Evolutionary conservation across 2,113 vertebrate genomes (phyloP).

Genomic region (Numida meleagris): DNA sequence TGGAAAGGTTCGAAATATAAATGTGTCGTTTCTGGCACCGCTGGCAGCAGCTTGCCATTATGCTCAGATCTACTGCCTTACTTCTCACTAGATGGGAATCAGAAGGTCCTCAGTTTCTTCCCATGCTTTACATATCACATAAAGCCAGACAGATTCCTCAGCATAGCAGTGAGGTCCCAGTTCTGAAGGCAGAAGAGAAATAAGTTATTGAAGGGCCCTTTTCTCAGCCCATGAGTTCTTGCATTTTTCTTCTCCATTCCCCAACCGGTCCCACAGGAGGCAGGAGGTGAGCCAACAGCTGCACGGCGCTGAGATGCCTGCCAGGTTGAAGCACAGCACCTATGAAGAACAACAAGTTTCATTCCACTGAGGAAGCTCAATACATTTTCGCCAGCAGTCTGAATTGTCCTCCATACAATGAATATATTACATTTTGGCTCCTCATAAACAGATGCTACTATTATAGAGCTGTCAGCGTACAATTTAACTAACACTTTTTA

Average conservation of each 20-base stretch:
- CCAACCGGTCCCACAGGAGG: neutral
- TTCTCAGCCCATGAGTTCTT: neutral
- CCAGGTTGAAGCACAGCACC: neutral
- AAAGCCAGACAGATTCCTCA: neutral
- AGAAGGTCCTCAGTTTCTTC: neutral
- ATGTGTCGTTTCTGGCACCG: neutral
- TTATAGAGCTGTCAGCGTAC: neutral
- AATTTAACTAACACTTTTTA: neutral
- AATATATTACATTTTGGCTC: neutral
- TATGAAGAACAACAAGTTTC: neutral
- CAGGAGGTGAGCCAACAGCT: neutral
- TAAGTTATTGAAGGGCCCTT: neutral
- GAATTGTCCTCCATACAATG: neutral
- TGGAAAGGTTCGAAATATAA: neutral
- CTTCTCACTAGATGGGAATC: neutral
- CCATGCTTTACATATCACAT: neutral
- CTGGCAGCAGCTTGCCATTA: neutral
- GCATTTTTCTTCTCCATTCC: neutral
- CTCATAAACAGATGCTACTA: neutral
- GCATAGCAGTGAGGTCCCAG: rapidly evolving
- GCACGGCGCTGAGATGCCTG: neutral
- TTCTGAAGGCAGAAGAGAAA: neutral
- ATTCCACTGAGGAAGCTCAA: neutral
- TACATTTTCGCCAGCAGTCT: neutral
- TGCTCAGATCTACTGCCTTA: neutral